Base-by-base conservation (phyloP, 2,797 vertebrate species). In the Neopelma chrysocephalum region DNA sequence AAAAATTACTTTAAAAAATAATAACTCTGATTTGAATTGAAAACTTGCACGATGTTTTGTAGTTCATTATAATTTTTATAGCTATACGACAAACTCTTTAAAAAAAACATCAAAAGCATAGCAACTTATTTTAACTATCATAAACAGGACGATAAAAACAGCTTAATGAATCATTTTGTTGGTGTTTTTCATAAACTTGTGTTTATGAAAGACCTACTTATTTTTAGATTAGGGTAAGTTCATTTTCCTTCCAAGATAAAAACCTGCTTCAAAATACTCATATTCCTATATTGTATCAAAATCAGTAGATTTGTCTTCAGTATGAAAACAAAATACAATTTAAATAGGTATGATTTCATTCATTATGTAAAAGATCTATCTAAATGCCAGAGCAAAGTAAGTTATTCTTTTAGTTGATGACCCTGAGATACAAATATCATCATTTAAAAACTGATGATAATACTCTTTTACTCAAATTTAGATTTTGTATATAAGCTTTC, bases 21-120 rank as follows among this genome's bases (percentile, higher is more conserved):
- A 9, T 10, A 50, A 32, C 25, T 80, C 56, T 51, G 19, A 78
- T 82, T 86, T 23, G 50, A 69, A 57, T 78, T 79, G 51, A 89
- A 94, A 93, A 62, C 14, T 47, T 25, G 2, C 13, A 66, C 36
- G 34, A 34, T 92, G 62, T 42, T 95, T 68, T 79, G 81, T 60
- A 80, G 51, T 83, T 88, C 79, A 83, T 92, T 93, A 84, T 27
- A 5, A 48, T 87, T 92, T 90, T 93, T 93, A 95, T 34, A 90
- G 40, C 45, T 78, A 22, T 73, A 84, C 45, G 25, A 95, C 53
- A 81, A 88, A 83, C 25, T 51, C 40, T 58, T 64, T 3, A 3
- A 61, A 80, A 95, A 82, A 82, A 76, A 32, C 31, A 87, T 66
- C 76, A 82, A 78, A 96, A 89, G 54, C 40, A 66, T 21, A 72